Evolutionary conservation across 1,140 invertebrate species (phyloP).

Genomic region (Zaprionus capensis): DNA sequence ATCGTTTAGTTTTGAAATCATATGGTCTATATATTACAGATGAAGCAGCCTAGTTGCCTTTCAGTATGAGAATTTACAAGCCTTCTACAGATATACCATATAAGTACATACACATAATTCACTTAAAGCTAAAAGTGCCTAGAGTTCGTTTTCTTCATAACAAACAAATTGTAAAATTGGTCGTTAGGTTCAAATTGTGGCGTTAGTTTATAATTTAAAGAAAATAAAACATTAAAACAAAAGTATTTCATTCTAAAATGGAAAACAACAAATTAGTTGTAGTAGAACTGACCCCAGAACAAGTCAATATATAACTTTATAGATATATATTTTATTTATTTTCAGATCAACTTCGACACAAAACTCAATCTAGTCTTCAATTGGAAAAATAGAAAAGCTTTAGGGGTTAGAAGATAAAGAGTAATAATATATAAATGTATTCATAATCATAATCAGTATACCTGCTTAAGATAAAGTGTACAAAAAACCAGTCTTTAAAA

Average conservation of each 20-base stretch:
- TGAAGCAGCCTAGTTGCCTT: slow-evolving; percentile 64
- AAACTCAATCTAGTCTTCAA: slow-evolving; percentile 14
- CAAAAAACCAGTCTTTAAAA: slow-evolving; percentile 83
- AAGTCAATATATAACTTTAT: neutral
- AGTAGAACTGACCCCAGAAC: neutral
- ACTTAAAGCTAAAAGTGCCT: slow-evolving; percentile 50
- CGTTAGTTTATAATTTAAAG: slow-evolving; percentile 7
- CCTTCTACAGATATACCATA: slow-evolving; percentile 46
- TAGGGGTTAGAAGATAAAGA: slow-evolving; percentile 2
- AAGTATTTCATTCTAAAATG: neutral
- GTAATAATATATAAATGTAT: slow-evolving; percentile 32
- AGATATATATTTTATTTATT: neutral
- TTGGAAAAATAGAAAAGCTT: neutral
- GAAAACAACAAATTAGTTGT: neutral
- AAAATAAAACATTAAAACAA: neutral
- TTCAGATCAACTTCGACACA: slow-evolving; percentile 10
- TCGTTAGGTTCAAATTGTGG: slow-evolving; percentile 62
- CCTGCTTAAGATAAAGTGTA: slow-evolving; percentile 80
- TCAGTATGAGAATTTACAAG: slow-evolving; percentile 77
- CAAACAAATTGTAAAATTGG: slow-evolving; percentile 76
- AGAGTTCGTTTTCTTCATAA: slow-evolving; percentile 33
- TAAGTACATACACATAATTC: slow-evolving; percentile 47
- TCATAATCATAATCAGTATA: slow-evolving; percentile 72
- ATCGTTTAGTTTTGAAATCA: slow-evolving; percentile 58
- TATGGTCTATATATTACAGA: slow-evolving; percentile 75